Base-by-base conservation (phyloP, 2,797 vertebrate species). In the Sebastolobus alascanus region DNA sequence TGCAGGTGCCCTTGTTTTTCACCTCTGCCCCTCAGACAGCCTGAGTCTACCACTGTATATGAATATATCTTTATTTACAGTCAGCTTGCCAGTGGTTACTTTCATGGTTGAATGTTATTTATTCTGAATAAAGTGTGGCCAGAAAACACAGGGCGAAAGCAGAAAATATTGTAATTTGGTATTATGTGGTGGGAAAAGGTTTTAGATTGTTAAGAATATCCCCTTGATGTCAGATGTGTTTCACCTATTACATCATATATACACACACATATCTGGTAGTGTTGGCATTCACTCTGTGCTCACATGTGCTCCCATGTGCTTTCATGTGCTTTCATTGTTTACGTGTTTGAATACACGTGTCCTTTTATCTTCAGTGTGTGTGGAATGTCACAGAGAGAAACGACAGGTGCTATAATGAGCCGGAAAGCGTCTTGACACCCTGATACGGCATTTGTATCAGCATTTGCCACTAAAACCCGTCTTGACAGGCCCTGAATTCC, bases 361-460 rank as follows among this genome's bases (percentile, higher is more conserved):
- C 35, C 61, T 66, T 84, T 90, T 87, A 70, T 87, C 82, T 67
- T 77, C 60, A 22, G 82, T n/a, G 52, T 59, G 61, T 93, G 90
- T 84, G 86, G 79, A 93, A 94, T 93, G 81, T 94, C 84, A 84
- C 90, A 91, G 50, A 73, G 52, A 82, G 37, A 79, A 75, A 54
- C 9, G 31, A 79, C 38, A 73, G 16, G 14, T 71, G 25, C 71
- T 75, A 40, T 22, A 79, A 88, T 87, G 25, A 84, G 70, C 35
- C 55, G 14, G 3, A 22, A 16, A 50, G n/a, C 5, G 14, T 84
- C 56, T 68, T 82, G 29, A 59, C 87, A 78, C 75, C 33, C 16
- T 67, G 7, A 68, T 55, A 80, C 7, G 35, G 2, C 65, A 84
- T 91, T 77, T 70, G 50, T 25, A 25, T 25, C 25, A 25, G 25